Base-by-base conservation (phyloP, 2,888 invertebrate genomes). In the Molorchus minor region DNA sequence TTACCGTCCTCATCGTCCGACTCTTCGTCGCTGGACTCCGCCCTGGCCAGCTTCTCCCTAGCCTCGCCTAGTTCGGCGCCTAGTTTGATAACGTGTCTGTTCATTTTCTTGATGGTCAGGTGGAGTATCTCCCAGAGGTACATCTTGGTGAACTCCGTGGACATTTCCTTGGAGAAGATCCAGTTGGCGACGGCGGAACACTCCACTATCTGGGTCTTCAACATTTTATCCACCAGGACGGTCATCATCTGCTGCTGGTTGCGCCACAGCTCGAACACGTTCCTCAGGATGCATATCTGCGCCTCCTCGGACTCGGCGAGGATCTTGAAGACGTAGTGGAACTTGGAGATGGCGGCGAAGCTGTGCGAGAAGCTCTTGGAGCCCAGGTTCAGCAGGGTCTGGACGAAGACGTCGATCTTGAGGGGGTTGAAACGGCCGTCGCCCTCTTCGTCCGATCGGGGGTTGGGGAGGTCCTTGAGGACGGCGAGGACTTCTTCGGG, bases 321-420 rank as follows among this genome's bases (percentile, higher is more conserved):
- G 25, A 92, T 90, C 90, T 94, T 93, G 75, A 94, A 93, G 1
- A 94, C 94, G 77, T 91, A 88, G 80, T 93, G 93, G 75, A 93
- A 98, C 84, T 98, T 98, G 36, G 96, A 95, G 66, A 99, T 93
- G n/a, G 97, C 98, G 3, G 98, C 96, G 81, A 98, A 98, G 71
- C 96, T 95, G 78, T 99, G 99, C 59, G 97, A 97, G 79, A 98
- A 96, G 71, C 98, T 97, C 82, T 98, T 99, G 47, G 93, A 93
- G 29, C 97, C 98, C 57, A 98, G 84, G 79, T 95, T 93, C 3
- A 99, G 85, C 47, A 99, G 80, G 0, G 96, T 96, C 77, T 97
- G 96, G n/a, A 96, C 94, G 77, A 98, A 98, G 0, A 98, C 94
- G 76, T 98, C 97, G 49, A 99, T 96, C 82, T 96, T 96, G 47